phyloP scores from a whole-genome alignment of 2,888 invertebrate species.

The Ophion ellenae region DNA sequence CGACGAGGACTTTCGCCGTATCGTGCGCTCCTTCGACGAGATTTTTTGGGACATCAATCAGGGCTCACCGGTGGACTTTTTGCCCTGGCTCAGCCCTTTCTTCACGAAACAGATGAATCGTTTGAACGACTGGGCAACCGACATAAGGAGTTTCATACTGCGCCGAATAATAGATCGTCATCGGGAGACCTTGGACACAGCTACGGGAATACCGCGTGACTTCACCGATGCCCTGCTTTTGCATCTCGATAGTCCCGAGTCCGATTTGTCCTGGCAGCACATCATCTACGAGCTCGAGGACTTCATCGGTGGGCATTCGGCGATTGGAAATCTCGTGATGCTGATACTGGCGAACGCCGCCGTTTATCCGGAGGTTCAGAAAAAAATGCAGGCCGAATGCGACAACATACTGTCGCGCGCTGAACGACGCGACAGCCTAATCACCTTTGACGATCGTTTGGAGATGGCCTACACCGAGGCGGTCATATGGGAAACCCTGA shows the following conservation, averaged over 20 bases:
- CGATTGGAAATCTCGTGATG: slow-evolving; percentile 93
- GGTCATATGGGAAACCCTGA: slow-evolving; percentile 91
- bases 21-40: slow-evolving; percentile 91
- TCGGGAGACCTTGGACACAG: slow-evolving; percentile 85
- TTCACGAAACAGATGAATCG: slow-evolving; percentile 89
- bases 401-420: slow-evolving; percentile 81
- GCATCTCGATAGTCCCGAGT: slow-evolving; percentile 87
- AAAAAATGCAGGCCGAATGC: slow-evolving; percentile 89
- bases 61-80: slow-evolving; percentile 93
- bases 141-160: slow-evolving; percentile 90
- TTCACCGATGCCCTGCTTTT: slow-evolving; percentile 92
- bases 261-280: slow-evolving; percentile 90
- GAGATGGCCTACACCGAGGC: slow-evolving; percentile 92
- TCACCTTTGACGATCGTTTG: slow-evolving; percentile 88
- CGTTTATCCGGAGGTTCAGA: slow-evolving; percentile 87
- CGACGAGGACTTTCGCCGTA: slow-evolving; percentile 88
- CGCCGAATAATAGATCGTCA: slow-evolving; percentile 88
- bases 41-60: slow-evolving; percentile 97
- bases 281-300: slow-evolving; percentile 94
- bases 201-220: slow-evolving; percentile 86
- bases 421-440: slow-evolving; percentile 85
- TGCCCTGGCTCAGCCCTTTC: slow-evolving; percentile 92
- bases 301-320: slow-evolving; percentile 94
- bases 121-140: slow-evolving; percentile 88
- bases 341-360: slow-evolving; percentile 89